Evolutionary conservation across 2,113 vertebrate genomes (phyloP).

Genomic region (Eublepharis macularius): DNA sequence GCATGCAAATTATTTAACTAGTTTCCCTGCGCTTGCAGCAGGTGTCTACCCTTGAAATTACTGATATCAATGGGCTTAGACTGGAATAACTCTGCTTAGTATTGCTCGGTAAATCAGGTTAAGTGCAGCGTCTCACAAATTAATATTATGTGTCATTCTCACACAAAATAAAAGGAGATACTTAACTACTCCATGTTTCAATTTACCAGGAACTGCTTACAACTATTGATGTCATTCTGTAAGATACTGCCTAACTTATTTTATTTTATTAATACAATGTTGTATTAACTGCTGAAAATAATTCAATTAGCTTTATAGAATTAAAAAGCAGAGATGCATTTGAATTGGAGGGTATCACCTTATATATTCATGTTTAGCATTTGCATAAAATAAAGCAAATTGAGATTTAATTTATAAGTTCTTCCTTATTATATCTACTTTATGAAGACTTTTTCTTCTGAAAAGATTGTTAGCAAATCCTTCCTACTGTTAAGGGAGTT

Average conservation of each 20-base stretch:
- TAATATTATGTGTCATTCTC: neutral
- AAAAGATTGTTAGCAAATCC: conserved; percentile 52
- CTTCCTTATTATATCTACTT: conserved; percentile 27
- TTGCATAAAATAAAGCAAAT: neutral
- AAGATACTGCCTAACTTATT: neutral
- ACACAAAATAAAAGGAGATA: too few species aligned
- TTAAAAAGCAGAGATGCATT: neutral
- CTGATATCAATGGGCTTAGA: too few species aligned
- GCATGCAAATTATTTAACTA: neutral
- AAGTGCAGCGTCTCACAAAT: neutral
- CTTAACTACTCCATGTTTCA: neutral
- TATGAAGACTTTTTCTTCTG: conserved; percentile 18
- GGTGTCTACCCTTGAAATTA: neutral
- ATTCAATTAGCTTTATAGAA: neutral
- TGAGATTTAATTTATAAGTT: neutral
- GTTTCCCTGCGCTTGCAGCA: neutral
- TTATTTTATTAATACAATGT: too few species aligned
- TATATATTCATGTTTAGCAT: neutral
- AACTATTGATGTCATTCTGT: neutral
- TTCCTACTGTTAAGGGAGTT: conserved; percentile 67
- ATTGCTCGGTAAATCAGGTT: neutral
- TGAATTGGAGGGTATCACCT: neutral
- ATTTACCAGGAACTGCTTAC: neutral
- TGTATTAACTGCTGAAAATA: neutral
- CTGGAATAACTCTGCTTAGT: too few species aligned